Percentiles rank a stretch among this genome's conserved stretches.
Conservation (phyloP, 2,113 vertebrate species). For the Synchiropus splendidus region DNA sequence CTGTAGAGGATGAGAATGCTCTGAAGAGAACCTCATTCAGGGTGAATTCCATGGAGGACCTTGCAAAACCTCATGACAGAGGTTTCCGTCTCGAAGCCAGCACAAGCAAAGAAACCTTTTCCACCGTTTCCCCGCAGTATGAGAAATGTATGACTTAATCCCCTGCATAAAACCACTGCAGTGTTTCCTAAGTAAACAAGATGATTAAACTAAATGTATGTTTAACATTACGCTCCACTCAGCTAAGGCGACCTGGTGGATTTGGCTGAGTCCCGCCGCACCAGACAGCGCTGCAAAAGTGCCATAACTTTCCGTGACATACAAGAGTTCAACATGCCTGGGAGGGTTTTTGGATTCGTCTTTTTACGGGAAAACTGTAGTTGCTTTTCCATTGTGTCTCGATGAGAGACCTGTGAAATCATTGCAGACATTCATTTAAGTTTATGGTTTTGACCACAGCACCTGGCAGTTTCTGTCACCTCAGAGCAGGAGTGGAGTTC, state of each 20-base stretch:
- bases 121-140: constrained; percentile 12
- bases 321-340: constrained; percentile 1
- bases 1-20: no score
- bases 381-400: constrained; percentile 14
- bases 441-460: constrained; percentile 4
- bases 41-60: constrained; percentile 18
- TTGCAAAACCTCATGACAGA: constrained; percentile 18
- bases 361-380: constrained; percentile 1
- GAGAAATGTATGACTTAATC: constrained; percentile 10
- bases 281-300: constrained; percentile 7
- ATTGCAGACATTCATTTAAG: constrained; percentile 7
- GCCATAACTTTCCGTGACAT: constrained; percentile 20
- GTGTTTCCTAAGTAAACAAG: constrained; percentile 23
- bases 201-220: constrained; percentile 21
- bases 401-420: constrained; percentile 16
- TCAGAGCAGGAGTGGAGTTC: no score
- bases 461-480: no score
- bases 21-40: not conserved
- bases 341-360: constrained; percentile 19
- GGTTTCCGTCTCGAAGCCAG: constrained; percentile 15
- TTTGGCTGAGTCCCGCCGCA: constrained; percentile 14
- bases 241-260: constrained; percentile 15
- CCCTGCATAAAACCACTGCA: constrained; percentile 14
- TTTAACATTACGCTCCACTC: constrained; percentile 16
- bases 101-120: constrained; percentile 26